Conservation (phyloP, 1,140 invertebrate genomes). For the Hormaphis cornu region DNA sequence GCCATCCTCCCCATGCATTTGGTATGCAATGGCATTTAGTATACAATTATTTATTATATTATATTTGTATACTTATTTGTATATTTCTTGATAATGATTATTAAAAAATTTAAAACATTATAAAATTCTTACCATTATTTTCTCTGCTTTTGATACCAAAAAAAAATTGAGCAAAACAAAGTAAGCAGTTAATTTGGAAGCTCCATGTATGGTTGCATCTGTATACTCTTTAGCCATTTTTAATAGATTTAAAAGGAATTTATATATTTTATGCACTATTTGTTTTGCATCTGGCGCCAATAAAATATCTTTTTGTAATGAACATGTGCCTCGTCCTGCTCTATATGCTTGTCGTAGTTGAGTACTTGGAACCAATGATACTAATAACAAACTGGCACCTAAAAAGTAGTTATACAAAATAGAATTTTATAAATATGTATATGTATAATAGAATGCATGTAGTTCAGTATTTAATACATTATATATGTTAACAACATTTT, state of each 20-base stretch:
- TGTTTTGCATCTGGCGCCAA: conserved; percentile 61
- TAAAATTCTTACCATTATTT: conserved; percentile 66
- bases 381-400: conserved; percentile 44
- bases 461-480: too few species aligned
- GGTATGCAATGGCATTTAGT: too few species aligned
- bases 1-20: too few species aligned
- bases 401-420: too few species aligned
- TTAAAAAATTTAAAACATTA: conserved; percentile 1
- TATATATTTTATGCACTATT: conserved; percentile 66
- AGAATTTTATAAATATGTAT: too few species aligned
- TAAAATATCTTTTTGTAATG: conserved; percentile 45
- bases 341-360: conserved; percentile 79
- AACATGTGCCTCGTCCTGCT: conserved; percentile 48
- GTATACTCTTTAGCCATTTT: conserved; percentile 75
- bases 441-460: too few species aligned
- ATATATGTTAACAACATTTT: too few species aligned
- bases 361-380: conserved; percentile 77
- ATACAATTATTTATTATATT: too few species aligned
- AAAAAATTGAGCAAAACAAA: conserved; percentile 80
- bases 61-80: neutral
- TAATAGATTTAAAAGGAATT: conserved; percentile 63
- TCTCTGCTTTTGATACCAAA: conserved; percentile 80
- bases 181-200: conserved; percentile 83
- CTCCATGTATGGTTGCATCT: conserved; percentile 73
- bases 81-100: neutral